Conservation (phyloP, 2,113 vertebrate species). For the Tretioscincus oriximinensis region DNA sequence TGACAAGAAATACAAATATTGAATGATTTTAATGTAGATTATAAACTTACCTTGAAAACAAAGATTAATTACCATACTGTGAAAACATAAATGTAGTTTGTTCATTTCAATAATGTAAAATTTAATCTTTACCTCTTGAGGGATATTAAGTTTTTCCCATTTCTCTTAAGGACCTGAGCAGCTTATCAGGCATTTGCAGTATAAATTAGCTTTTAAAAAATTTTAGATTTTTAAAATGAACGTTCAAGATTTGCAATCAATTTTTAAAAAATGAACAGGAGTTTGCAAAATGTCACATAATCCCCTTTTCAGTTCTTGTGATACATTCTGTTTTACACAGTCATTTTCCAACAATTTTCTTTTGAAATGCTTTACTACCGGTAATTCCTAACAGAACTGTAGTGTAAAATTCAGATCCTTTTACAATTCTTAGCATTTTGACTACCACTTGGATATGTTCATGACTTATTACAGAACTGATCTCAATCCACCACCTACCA, state of each 20-base stretch:
- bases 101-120: neutral
- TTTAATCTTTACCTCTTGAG: neutral
- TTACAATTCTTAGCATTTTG: conserved; percentile 15
- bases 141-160: accelerated
- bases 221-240: too few relatives aligned
- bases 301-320: conserved; percentile 47
- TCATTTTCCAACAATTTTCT: conserved; percentile 59
- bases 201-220: neutral
- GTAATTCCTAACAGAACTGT: conserved; percentile 35
- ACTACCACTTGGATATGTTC: neutral
- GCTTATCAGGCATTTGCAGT: accelerated
- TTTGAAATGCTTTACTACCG: conserved; percentile 76
- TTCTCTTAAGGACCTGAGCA: neutral
- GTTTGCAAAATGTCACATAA: conserved; percentile 66
- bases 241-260: conserved; percentile 4
- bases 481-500: neutral
- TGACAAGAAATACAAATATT: neutral
- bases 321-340: conserved; percentile 60
- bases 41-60: neutral
- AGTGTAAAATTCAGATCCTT: conserved; percentile 31
- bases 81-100: neutral
- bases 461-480: conserved; percentile 22
- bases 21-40: neutral
- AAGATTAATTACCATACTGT: too few relatives aligned
- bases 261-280: conserved; percentile 36